Evolutionary conservation across 2,113 vertebrate genomes (phyloP).

Genomic region (Platycercus adscitus): DNA sequence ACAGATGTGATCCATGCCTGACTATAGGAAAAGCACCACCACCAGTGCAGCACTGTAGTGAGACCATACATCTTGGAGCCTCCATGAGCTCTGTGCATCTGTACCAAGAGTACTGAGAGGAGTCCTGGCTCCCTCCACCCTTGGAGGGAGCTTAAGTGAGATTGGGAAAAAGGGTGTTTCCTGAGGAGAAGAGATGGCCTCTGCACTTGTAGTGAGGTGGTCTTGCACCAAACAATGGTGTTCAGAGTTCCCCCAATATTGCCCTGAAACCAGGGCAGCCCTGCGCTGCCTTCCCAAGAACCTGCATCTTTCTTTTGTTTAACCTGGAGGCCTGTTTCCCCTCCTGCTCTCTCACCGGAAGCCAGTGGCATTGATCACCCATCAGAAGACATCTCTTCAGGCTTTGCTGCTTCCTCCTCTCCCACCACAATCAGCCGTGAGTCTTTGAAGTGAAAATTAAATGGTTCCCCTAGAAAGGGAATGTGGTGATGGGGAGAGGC

Average conservation of each 20-base stretch:
- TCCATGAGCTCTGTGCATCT: background rate
- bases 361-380: background rate
- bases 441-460: background rate
- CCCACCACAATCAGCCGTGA: rapidly evolving
- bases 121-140: background rate
- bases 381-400: background rate
- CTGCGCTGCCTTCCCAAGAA: background rate
- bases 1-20: background rate
- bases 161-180: background rate
- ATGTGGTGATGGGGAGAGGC: background rate
- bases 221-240: background rate
- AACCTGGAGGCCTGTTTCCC: background rate
- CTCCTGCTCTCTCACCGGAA: background rate
- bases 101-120: background rate
- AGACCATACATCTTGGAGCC: rapidly evolving
- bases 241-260: background rate
- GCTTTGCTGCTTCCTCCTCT: background rate
- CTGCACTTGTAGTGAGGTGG: background rate
- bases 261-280: background rate
- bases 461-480: background rate
- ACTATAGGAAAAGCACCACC: background rate
- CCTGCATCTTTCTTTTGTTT: background rate
- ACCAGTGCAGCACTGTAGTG: background rate
- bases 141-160: background rate
- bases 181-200: background rate